Evolutionary conservation across 2,113 vertebrate species (phyloP).

Genomic region (Penelope pileata): DNA sequence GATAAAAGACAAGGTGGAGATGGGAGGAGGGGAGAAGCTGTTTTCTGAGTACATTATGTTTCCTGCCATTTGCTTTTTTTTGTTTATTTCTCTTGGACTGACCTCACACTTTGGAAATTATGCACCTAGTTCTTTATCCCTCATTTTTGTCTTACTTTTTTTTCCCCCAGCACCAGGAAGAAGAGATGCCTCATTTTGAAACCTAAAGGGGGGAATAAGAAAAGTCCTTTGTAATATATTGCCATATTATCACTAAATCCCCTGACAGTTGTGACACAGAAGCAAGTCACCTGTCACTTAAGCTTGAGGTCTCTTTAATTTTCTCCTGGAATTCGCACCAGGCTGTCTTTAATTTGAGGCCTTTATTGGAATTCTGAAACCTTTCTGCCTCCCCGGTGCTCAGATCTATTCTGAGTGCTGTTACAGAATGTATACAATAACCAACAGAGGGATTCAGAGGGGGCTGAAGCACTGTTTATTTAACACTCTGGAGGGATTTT

Average conservation of each 20-base stretch:
- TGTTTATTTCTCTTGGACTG: conserved; percentile 67
- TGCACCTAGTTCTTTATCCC: conserved; percentile 64
- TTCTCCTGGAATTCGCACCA: conserved; percentile 95
- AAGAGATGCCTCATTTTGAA: conserved; percentile 83
- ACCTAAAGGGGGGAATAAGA: conserved; percentile 81
- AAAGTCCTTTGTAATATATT: conserved; percentile 89
- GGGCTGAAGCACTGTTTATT: conserved; percentile 95
- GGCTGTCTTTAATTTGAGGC: conserved; percentile 90
- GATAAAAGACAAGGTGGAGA: conserved; percentile 35
- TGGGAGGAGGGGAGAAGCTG: conserved; percentile 39
- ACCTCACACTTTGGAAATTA: conserved; percentile 70
- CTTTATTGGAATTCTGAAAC: conserved; percentile 90
- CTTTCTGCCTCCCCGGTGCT: conserved; percentile 82
- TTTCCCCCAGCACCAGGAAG: conserved; percentile 54
- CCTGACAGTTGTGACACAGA: conserved; percentile 88
- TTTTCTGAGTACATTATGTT: conserved; percentile 52
- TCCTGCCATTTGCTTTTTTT: conserved; percentile 63
- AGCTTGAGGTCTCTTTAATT: conserved; percentile 98
- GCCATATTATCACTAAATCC: conserved; percentile 89
- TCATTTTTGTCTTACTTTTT: conserved; percentile 47
- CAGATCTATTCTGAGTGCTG: conserved; percentile 95
- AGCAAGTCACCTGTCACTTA: conserved; percentile 89
- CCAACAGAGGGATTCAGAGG: conserved; percentile 86
- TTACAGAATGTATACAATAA: conserved; percentile 98
- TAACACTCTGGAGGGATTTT: conserved; percentile 98